Conservation (phyloP, 2,113 vertebrate genomes). For the Oenanthe melanoleuca region DNA sequence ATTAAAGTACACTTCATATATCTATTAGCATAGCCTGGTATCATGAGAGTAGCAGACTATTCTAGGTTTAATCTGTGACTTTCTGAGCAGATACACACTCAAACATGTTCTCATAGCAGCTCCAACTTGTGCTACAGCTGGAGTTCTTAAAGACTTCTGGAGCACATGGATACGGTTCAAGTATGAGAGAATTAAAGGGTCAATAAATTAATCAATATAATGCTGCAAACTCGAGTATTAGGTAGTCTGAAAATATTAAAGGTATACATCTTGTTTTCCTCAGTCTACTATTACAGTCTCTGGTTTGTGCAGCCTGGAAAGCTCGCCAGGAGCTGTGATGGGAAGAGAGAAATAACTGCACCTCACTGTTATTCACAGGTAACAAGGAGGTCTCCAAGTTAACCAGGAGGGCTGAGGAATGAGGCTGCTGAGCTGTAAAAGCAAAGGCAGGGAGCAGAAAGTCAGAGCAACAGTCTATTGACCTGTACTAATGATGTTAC, state of each 20-base stretch:
- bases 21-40: not conserved
- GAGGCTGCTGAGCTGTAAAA: slow-evolving; percentile 41
- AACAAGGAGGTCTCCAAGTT: slow-evolving; percentile 26
- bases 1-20: not conserved
- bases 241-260: not conserved
- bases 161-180: not conserved
- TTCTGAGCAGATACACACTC: not conserved
- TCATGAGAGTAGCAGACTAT: not conserved
- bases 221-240: not conserved
- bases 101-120: slow-evolving; percentile 5
- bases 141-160: slow-evolving; percentile 55
- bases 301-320: not conserved
- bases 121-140: slow-evolving; percentile 28
- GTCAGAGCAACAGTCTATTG: slow-evolving; percentile 41
- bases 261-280: not conserved
- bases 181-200: not conserved
- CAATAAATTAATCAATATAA: slow-evolving; percentile 13
- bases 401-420: not conserved
- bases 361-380: slow-evolving; percentile 26
- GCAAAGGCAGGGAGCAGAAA: slow-evolving; percentile 29
- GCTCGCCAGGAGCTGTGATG: slow-evolving; percentile 8
- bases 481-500: slow-evolving; percentile 3
- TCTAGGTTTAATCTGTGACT: not conserved
- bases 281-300: not conserved
- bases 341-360: slow-evolving; percentile 19